Conservation (phyloP, 2,888 invertebrate genomes). For the Elmis aenea region DNA sequence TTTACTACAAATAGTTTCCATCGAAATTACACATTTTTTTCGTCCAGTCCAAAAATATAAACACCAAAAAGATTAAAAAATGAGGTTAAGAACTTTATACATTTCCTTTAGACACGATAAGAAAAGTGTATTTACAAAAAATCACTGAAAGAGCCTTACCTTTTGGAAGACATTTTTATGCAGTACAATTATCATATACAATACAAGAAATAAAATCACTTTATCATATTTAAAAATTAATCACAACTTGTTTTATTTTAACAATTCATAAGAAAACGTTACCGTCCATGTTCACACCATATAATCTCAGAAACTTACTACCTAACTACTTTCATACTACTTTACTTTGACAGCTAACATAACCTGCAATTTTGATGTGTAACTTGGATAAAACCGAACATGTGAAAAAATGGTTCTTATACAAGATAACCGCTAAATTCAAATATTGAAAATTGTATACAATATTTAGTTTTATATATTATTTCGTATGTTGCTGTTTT, state of each 20-base stretch:
- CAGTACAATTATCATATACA: constrained; percentile 23
- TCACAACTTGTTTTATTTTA: background rate
- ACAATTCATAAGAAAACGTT: background rate
- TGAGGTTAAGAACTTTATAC: constrained; percentile 21
- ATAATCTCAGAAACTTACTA: too few relatives aligned
- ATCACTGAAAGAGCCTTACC: constrained; percentile 30
- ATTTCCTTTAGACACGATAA: constrained; percentile 12
- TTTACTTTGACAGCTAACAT: background rate
- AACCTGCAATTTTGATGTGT: background rate
- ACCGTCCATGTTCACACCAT: background rate
- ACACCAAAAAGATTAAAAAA: constrained; percentile 7
- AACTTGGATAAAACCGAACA: background rate
- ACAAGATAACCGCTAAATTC: too few relatives aligned
- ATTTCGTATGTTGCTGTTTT: too few relatives aligned
- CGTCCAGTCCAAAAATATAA: background rate
- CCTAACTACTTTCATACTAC: too few relatives aligned
- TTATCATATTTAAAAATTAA: constrained; percentile 32
- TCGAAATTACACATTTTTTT: background rate
- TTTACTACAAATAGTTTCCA: background rate
- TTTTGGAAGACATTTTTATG: constrained; percentile 45
- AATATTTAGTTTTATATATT: too few relatives aligned
- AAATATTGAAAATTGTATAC: too few relatives aligned
- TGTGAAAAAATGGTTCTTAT: too few relatives aligned
- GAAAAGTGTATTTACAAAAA: constrained; percentile 1
- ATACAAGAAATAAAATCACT: constrained; percentile 26